Conservation (phyloP, 2,113 vertebrate species). For the Apaloderma vittatum region DNA sequence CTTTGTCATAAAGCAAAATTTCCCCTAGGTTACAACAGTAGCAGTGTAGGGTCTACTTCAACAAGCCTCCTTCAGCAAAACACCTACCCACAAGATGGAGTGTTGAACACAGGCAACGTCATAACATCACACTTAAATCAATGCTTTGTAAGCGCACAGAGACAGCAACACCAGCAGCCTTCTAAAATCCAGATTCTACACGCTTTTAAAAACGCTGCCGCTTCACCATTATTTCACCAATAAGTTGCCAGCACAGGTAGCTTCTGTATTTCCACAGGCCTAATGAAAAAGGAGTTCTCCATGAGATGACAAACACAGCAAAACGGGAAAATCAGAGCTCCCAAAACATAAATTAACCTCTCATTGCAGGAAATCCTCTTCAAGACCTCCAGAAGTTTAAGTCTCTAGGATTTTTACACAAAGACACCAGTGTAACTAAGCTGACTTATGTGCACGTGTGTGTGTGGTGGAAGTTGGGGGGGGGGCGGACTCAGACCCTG, state of each 20-base stretch:
- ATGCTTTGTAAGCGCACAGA: background rate
- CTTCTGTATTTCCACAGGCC: background rate
- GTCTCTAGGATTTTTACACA: background rate
- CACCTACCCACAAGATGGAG: rapidly evolving
- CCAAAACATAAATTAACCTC: background rate
- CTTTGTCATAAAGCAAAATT: background rate
- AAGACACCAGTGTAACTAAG: background rate
- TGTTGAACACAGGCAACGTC: rapidly evolving
- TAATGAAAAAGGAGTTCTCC: background rate
- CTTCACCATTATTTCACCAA: background rate
- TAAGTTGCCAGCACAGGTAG: background rate
- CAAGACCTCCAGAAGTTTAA: background rate
- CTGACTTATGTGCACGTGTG: background rate
- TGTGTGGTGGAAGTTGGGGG: background rate
- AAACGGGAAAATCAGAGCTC: background rate
- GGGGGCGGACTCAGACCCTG: no score
- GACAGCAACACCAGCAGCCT: background rate
- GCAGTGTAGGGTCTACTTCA: background rate
- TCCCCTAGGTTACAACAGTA: background rate
- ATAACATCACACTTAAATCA: background rate
- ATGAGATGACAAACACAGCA: rapidly evolving
- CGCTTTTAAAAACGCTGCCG: background rate
- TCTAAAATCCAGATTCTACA: background rate
- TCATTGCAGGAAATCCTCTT: background rate
- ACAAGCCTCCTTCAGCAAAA: background rate